Conservation (phyloP, 2,113 vertebrate species). For the Atherinomorus stipes region DNA sequence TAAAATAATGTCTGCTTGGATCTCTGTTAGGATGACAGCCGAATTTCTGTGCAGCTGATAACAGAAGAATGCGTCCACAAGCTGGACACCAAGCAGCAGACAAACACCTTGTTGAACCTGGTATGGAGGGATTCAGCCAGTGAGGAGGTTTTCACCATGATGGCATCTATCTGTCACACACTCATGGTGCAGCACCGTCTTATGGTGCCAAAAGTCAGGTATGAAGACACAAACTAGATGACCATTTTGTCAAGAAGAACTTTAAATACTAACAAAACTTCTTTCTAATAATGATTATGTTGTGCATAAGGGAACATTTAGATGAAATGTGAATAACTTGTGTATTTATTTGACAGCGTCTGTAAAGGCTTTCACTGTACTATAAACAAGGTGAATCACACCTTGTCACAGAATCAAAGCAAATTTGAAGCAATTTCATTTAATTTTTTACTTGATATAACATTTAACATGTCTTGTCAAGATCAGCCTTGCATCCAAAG, state of each 20-base stretch:
- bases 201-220: conserved; percentile 98
- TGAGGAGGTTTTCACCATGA: conserved; percentile 91
- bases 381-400: background rate
- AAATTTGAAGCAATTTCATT: background rate
- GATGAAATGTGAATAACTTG: background rate
- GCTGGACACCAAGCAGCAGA: conserved; percentile 96
- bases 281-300: too few species aligned
- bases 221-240: conserved; percentile 45
- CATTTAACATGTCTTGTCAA: conserved; percentile 17
- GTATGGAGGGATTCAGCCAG: conserved; percentile 97
- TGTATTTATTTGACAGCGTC: background rate
- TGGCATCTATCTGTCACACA: conserved; percentile 96
- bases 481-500: background rate
- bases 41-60: conserved; percentile 90
- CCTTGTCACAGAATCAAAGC: background rate
- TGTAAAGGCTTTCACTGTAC: background rate
- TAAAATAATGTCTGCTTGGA: background rate
- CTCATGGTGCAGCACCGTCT: conserved; percentile 98
- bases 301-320: background rate
- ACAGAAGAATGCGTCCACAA: conserved; percentile 95
- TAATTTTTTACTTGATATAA: conserved; percentile 34
- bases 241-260: background rate
- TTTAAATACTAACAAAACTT: background rate
- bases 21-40: conserved; percentile 84
- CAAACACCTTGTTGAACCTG: conserved; percentile 91